phyloP scores from a whole-genome alignment of 2,888 invertebrate genomes.

The Cerastoderma edule region DNA sequence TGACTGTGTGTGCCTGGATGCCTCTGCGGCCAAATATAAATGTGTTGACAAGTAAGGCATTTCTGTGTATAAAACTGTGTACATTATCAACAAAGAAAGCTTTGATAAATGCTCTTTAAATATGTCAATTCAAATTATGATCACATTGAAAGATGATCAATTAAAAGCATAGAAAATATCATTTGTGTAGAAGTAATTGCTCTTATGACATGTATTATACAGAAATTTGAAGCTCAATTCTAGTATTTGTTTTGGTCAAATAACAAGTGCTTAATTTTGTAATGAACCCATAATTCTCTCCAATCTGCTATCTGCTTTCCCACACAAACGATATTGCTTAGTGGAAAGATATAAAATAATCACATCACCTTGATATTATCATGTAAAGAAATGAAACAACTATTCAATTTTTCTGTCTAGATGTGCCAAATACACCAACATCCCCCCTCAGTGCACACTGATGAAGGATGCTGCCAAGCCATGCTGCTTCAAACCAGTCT shows the following conservation, averaged over 20 bases:
- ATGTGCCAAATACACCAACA: conserved; percentile 62
- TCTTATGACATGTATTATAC: no score
- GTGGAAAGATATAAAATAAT: no score
- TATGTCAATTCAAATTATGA: background rate
- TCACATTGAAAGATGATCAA: no score
- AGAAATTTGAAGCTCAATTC: no score
- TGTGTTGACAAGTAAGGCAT: conserved; percentile 64
- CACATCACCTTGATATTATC: no score
- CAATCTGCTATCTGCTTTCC: no score
- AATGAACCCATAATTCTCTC: no score
- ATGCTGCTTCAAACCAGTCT: conserved; percentile 69
- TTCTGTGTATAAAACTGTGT: background rate
- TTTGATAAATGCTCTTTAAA: background rate
- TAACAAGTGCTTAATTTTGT: no score
- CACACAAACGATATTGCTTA: no score
- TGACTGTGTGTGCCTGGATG: conserved; percentile 62
- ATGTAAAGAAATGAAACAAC: background rate
- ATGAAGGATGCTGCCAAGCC: conserved; percentile 70
- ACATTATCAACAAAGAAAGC: background rate
- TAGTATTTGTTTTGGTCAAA: no score
- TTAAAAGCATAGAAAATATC: no score
- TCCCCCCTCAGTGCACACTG: conserved; percentile 65
- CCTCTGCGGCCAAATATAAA: conserved; percentile 58
- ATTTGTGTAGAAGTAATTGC: no score
- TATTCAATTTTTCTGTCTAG: conserved; percentile 36